Base-by-base conservation (phyloP, 2,797 vertebrate species). In the Pseudopleuronectes americanus region DNA sequence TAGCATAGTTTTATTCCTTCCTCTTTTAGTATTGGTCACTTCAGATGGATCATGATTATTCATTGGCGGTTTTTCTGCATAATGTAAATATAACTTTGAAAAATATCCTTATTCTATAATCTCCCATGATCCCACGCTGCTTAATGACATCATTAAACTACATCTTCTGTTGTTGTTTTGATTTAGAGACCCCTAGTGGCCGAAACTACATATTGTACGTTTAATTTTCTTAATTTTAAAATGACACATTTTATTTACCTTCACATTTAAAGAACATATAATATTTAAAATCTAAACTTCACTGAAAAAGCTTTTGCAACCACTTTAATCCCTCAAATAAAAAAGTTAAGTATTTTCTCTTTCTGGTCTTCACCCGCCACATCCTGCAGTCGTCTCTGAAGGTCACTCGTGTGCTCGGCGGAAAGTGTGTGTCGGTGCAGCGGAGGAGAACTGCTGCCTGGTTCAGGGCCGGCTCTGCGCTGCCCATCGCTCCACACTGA, bases 361-460 rank as follows among this genome's bases (percentile, higher is more conserved):
- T 23, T 4, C 49, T 7, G 1, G 2, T 36, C 10, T 49, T 65
- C 23, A 0, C 41, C 48, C 57, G 58, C 56, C 65, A 63, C 49
- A 36, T 60, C 24, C 4, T 74, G 31, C 61, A 26, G 10, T 19
- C 66, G 47, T 64, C 61, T 57, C 8, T 62, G 64, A 90, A 92
- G 84, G 85, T 90, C 79, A 75, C 64, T 62, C 8, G 16, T 26
- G 57, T 52, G 49, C 23, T 53, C n/a, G 3, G 53, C n/a, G 59
- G 58, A 76, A 66, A 60, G 67, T 76, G 63, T 70, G 61, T 74
- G 60, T 71, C 56, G 69, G 57, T 79, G 80, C 73, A 84, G 59
- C 31, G 17, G 56, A 85, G 66, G 65, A 85, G 78, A 83, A 79
- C 71, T 62, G 55, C 77, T 81, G 76, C 78, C 60, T 85, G 87